These are phyloP conservation scores for Teleiodes luculella DNA, from an alignment of 2,888 invertebrate species.

Conservation along the genomic window DNA sequence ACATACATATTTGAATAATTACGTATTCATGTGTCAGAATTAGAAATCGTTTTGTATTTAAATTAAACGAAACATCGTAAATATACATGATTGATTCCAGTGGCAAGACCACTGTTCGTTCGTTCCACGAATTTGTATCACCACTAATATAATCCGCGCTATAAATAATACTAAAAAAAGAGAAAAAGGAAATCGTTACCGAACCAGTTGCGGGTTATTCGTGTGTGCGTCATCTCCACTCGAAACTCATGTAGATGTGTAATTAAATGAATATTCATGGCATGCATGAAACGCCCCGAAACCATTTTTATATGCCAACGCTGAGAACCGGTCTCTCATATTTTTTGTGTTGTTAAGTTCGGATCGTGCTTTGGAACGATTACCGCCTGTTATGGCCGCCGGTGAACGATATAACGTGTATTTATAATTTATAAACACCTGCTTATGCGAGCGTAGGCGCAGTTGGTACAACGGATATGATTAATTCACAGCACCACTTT, in stretches of 20 bases:
- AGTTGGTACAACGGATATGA: conserved; percentile 46
- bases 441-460: conserved; percentile 48
- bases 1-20: conserved; percentile 21
- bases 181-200: conserved; percentile 39
- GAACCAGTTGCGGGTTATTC: conserved; percentile 44
- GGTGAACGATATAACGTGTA: conserved; percentile 52
- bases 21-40: conserved; percentile 22
- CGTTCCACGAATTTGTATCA: conserved; percentile 37
- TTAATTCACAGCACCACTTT: conserved; percentile 52
- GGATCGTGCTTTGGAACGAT: conserved; percentile 51
- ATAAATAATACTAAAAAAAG: conserved; percentile 42
- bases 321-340: conserved; percentile 55
- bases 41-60: conserved; percentile 16
- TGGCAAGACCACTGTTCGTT: conserved; percentile 24
- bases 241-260: conserved; percentile 49
- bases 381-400: conserved; percentile 54
- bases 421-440: conserved; percentile 62
- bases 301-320: conserved; percentile 56
- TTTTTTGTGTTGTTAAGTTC: conserved; percentile 58
- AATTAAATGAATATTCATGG: conserved; percentile 68
- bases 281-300: conserved; percentile 50
- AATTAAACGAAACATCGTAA: conserved; percentile 23
- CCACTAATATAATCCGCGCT: conserved; percentile 38
- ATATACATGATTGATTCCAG: conserved; percentile 26
- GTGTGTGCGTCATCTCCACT: conserved; percentile 54